phyloP scores from a whole-genome alignment of 2,888 invertebrate genomes.

The Buathra laborator region DNA sequence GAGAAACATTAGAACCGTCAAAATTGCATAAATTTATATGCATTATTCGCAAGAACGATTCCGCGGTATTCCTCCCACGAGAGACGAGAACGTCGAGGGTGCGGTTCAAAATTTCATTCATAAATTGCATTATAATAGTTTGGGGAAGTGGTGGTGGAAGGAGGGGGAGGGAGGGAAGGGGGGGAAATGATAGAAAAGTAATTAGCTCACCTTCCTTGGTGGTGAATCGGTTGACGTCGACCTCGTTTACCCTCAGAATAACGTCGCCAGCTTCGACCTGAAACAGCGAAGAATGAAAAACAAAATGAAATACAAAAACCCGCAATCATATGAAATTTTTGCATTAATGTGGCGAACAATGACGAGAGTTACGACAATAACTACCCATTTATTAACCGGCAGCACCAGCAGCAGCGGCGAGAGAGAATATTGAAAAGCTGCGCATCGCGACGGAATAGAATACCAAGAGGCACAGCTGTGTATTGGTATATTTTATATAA shows the following conservation, averaged over 20 bases:
- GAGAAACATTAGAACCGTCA: constrained; percentile 32
- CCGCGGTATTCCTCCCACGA: constrained; percentile 59
- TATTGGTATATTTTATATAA: background rate
- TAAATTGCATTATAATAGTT: constrained; percentile 32
- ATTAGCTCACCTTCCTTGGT: constrained; percentile 94
- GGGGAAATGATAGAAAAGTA: constrained; percentile 27
- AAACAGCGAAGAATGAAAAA: constrained; percentile 81
- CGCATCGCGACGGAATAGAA: constrained; percentile 6
- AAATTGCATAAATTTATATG: constrained; percentile 44
- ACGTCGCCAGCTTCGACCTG: constrained; percentile 98
- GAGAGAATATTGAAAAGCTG: background rate
- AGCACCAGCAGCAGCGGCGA: background rate
- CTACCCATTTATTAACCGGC: background rate
- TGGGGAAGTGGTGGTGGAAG: background rate
- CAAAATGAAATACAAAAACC: constrained; percentile 35
- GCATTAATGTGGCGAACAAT: constrained; percentile 31
- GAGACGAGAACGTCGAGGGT: constrained; percentile 18
- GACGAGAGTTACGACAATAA: constrained; percentile 33
- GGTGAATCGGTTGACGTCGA: constrained; percentile 96
- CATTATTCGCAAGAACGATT: constrained; percentile 55
- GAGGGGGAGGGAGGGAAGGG: background rate
- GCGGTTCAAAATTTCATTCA: constrained; percentile 35
- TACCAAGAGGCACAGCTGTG: background rate
- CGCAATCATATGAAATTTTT: constrained; percentile 43
- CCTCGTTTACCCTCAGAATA: constrained; percentile 96